phyloP scores from a whole-genome alignment of 2,888 invertebrate species.

The Xanthorhoe designata region DNA sequence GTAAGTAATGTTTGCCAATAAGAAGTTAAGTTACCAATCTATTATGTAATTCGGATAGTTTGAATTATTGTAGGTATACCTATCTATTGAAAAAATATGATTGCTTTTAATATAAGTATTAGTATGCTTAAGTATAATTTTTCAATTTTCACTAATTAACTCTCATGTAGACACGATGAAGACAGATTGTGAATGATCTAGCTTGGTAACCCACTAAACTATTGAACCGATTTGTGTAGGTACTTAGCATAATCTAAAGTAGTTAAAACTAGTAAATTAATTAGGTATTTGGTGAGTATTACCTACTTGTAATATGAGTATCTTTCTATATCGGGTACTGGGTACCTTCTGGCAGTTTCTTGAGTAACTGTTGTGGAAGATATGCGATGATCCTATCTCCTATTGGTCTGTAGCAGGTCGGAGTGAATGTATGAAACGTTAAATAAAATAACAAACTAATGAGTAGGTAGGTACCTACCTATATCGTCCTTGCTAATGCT shows the following conservation, averaged over 20 bases:
- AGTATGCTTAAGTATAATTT: neutral
- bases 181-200: constrained; percentile 5
- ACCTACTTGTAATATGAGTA: too few species aligned
- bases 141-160: neutral
- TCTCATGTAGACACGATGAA: neutral
- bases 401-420: neutral
- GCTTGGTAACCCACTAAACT: constrained; percentile 31
- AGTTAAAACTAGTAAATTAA: neutral
- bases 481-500: too few species aligned
- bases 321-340: too few species aligned
- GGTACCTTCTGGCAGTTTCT: too few species aligned
- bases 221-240: constrained; percentile 33
- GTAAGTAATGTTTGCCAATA: constrained; percentile 51
- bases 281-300: neutral
- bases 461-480: too few species aligned
- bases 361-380: neutral
- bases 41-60: constrained; percentile 52
- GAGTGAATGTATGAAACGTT: too few species aligned
- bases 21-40: constrained; percentile 18
- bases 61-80: constrained; percentile 27
- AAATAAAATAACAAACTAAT: too few species aligned
- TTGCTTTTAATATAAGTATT: too few species aligned
- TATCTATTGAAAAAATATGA: neutral
- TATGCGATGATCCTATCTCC: neutral
- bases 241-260: neutral